phyloP scores from a whole-genome alignment of 2,113 vertebrate species.

The Uropsilus gracilis region DNA sequence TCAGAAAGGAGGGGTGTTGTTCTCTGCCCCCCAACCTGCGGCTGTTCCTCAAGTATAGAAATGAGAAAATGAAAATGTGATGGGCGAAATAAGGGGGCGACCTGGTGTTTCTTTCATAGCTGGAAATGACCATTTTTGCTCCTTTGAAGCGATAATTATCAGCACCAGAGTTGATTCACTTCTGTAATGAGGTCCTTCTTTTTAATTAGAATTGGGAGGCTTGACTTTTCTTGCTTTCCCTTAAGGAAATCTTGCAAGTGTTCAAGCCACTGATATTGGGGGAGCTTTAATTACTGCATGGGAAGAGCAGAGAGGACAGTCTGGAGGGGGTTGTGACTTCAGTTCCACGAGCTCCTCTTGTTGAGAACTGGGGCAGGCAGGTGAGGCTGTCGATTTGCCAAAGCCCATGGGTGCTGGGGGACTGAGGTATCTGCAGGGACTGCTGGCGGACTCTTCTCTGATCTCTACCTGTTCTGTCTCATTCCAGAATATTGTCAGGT shows the following conservation, averaged over 20 bases:
- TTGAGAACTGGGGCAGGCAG: not conserved
- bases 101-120: constrained; percentile 3
- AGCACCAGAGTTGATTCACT: not conserved
- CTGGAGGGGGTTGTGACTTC: not conserved
- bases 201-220: constrained; percentile 68
- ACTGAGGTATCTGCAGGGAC: not conserved
- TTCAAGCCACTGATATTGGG: not conserved
- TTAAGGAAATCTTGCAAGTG: constrained; percentile 56
- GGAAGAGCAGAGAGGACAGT: not conserved
- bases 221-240: constrained; percentile 56
- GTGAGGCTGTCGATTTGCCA: not conserved
- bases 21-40: not conserved
- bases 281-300: not conserved
- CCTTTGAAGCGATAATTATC: constrained; percentile 35
- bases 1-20: not conserved
- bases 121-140: constrained; percentile 27
- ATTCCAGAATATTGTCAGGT: not conserved
- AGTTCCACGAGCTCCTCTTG: not conserved
- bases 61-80: constrained; percentile 69
- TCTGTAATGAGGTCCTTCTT: constrained; percentile 45
- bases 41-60: constrained; percentile 55
- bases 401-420: not conserved
- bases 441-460: not conserved
- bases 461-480: not conserved
- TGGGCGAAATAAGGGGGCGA: constrained; percentile 52